Conservation (phyloP, 2,888 invertebrate genomes). For the Microplitis manilae region DNA sequence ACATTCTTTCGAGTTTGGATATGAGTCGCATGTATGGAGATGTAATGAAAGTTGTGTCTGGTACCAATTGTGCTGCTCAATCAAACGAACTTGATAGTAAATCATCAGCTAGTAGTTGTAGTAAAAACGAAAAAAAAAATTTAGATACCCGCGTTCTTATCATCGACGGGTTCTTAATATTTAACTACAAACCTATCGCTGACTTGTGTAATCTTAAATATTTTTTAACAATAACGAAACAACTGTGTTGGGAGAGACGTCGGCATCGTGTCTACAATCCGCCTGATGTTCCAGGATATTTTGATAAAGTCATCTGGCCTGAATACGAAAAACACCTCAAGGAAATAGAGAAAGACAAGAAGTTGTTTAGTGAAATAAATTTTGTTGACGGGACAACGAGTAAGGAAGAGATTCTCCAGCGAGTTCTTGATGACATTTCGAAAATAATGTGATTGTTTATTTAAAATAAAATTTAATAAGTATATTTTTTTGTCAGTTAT, state of each 20-base stretch:
- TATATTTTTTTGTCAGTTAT: constrained; percentile 7
- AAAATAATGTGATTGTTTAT: not conserved
- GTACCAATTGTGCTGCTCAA: not conserved
- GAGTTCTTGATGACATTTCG: constrained; percentile 54
- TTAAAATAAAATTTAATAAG: not conserved
- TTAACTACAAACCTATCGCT: constrained; percentile 79
- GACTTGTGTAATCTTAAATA: constrained; percentile 82
- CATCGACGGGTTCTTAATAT: constrained; percentile 84
- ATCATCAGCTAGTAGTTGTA: not conserved
- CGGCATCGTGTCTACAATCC: constrained; percentile 82
- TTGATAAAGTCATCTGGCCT: constrained; percentile 94
- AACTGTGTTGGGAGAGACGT: constrained; percentile 79
- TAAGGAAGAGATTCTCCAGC: constrained; percentile 54
- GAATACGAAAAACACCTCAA: constrained; percentile 78
- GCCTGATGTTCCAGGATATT: constrained; percentile 90
- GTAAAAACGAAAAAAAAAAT: constrained; percentile 41
- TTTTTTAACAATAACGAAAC: constrained; percentile 81
- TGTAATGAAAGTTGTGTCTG: constrained; percentile 71
- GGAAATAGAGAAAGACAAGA: constrained; percentile 66
- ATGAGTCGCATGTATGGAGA: constrained; percentile 81
- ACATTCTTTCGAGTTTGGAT: constrained; percentile 80
- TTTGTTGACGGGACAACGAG: constrained; percentile 60
- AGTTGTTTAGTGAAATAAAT: constrained; percentile 53
- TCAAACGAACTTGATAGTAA: not conserved
- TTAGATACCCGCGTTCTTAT: constrained; percentile 75